These are phyloP conservation scores for Ptilorrhoa leucosticta DNA, from an alignment of 2,113 vertebrate genomes.

Conservation along the genomic window DNA sequence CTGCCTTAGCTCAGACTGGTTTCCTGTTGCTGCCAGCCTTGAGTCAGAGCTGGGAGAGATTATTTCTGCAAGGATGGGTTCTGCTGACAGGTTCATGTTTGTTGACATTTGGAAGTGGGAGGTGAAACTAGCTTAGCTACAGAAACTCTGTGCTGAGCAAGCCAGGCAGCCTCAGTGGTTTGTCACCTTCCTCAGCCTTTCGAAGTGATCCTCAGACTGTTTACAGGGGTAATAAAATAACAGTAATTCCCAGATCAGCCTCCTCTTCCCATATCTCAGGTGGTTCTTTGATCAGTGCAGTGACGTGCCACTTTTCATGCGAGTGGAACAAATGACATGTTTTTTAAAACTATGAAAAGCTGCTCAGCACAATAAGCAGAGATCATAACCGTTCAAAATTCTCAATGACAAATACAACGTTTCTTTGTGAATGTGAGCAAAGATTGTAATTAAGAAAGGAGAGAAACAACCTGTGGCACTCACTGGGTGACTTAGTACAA, in stretches of 20 bases:
- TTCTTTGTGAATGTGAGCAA: background rate
- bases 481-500: background rate
- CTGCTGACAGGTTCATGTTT: background rate
- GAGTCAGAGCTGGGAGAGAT: background rate
- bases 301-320: background rate
- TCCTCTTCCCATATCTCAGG: background rate
- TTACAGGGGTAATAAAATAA: background rate
- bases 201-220: background rate
- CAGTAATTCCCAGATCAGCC: background rate
- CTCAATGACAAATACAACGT: background rate
- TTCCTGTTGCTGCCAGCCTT: background rate
- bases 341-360: background rate
- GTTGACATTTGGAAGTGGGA: background rate
- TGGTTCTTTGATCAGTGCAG: background rate
- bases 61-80: background rate
- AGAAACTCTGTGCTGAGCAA: background rate
- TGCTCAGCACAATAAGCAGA: background rate
- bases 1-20: background rate
- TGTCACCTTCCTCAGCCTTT: background rate
- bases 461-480: background rate
- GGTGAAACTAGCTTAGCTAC: constrained; percentile 10
- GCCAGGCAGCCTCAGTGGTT: background rate
- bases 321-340: background rate
- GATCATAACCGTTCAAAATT: background rate
- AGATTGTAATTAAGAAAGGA: background rate